Conservation (phyloP, 1,140 invertebrate genomes). For the Anoplolepis gracilipes region DNA sequence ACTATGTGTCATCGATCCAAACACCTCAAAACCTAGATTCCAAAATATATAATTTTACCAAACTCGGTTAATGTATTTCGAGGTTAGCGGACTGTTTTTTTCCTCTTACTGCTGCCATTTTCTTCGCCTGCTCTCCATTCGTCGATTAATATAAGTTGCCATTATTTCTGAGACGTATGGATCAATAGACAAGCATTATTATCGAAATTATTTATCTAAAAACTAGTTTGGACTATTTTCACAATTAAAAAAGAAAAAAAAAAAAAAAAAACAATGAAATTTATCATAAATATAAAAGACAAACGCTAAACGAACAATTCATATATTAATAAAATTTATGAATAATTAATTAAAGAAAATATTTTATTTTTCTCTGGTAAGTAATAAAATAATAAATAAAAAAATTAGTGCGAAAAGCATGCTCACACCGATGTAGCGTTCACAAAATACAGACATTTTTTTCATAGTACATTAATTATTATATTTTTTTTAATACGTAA, state of each 20-base stretch:
- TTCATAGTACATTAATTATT: not conserved
- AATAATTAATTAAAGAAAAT: too few species aligned
- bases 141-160: slow-evolving; percentile 2
- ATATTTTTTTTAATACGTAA: not conserved
- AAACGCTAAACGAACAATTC: not conserved
- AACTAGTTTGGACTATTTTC: not conserved
- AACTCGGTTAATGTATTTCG: slow-evolving; percentile 34
- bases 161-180: not conserved
- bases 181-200: not conserved
- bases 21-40: slow-evolving; percentile 48
- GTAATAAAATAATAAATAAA: too few species aligned
- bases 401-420: not conserved
- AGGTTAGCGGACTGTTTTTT: slow-evolving; percentile 34
- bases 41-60: slow-evolving; percentile 38
- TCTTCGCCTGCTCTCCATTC: not conserved
- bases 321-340: too few species aligned
- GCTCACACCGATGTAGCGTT: not conserved
- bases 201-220: not conserved
- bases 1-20: slow-evolving; percentile 44
- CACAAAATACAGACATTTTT: not conserved
- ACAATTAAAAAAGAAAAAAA: not conserved
- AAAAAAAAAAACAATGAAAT: not conserved
- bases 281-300: not conserved
- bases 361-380: too few species aligned
- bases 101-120: not conserved